Evolutionary conservation across 2,797 vertebrate genomes (phyloP).

Genomic region (Hyperoplus immaculatus): DNA sequence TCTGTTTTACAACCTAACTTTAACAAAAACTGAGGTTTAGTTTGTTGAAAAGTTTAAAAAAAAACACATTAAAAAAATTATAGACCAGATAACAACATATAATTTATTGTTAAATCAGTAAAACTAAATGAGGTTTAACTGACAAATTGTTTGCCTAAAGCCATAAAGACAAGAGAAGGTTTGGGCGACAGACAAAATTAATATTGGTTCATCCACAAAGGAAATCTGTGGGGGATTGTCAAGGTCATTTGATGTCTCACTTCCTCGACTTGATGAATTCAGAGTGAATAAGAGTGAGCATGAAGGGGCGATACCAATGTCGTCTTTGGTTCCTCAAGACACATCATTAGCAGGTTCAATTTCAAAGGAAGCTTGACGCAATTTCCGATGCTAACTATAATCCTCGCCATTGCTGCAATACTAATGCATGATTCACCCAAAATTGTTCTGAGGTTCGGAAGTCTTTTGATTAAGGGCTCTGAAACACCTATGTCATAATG

Average conservation of each 20-base stretch:
- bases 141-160: neutral
- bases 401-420: neutral
- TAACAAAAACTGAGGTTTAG: neutral
- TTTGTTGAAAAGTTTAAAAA: constrained; percentile 6
- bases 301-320: constrained; percentile 13
- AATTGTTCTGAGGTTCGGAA: neutral
- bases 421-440: constrained; percentile 33
- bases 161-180: neutral
- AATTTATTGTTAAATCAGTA: constrained; percentile 20
- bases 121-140: constrained; percentile 17
- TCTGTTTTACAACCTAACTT: neutral
- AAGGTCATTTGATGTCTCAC: constrained; percentile 60
- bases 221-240: constrained; percentile 50
- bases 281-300: constrained; percentile 27
- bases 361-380: constrained; percentile 26
- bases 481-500: neutral
- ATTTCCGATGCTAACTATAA: neutral
- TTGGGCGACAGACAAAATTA: constrained; percentile 23
- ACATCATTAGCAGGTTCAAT: constrained; percentile 26
- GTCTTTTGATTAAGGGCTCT: neutral
- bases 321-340: constrained; percentile 12
- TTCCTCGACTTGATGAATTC: constrained; percentile 47
- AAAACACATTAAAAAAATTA: neutral
- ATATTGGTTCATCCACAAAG: constrained; percentile 28
- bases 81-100: neutral